Evolutionary conservation across 2,113 vertebrate genomes (phyloP).

Genomic region (Coptodon rendalli): DNA sequence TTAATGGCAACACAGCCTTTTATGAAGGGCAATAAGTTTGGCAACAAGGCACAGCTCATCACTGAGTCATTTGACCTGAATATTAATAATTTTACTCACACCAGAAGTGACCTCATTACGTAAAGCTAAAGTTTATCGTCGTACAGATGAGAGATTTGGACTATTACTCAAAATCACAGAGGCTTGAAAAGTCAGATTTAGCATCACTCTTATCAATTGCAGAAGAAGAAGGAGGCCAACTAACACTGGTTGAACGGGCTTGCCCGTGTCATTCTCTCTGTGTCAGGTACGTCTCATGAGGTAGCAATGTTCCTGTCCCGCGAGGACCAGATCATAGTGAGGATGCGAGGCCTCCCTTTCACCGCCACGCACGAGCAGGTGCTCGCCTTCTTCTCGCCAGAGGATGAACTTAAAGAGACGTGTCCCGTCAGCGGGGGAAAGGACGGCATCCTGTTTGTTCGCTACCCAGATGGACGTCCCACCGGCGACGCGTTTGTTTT

Average conservation of each 20-base stretch:
- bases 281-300: slow-evolving; percentile 90
- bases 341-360: slow-evolving; percentile 93
- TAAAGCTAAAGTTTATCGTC: neutral
- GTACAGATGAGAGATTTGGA: neutral
- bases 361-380: slow-evolving; percentile 88
- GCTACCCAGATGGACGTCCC: slow-evolving; percentile 90
- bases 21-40: neutral
- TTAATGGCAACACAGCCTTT: neutral
- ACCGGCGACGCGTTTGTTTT: slow-evolving; percentile 95
- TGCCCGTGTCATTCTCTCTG: neutral
- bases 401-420: slow-evolving; percentile 47
- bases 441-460: slow-evolving; percentile 88
- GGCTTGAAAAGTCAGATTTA: neutral
- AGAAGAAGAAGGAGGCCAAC: neutral
- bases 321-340: slow-evolving; percentile 91
- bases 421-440: slow-evolving; percentile 83
- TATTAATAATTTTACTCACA: neutral
- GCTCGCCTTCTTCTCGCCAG: slow-evolving; percentile 79
- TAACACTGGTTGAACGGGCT: neutral
- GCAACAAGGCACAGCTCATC: neutral
- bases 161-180: neutral
- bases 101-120: neutral
- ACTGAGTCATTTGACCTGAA: neutral
- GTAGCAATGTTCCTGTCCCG: slow-evolving; percentile 89
- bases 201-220: neutral